Evolutionary conservation across 2,797 vertebrate genomes (phyloP).

Genomic region (Melanotaenia trifasciata): DNA sequence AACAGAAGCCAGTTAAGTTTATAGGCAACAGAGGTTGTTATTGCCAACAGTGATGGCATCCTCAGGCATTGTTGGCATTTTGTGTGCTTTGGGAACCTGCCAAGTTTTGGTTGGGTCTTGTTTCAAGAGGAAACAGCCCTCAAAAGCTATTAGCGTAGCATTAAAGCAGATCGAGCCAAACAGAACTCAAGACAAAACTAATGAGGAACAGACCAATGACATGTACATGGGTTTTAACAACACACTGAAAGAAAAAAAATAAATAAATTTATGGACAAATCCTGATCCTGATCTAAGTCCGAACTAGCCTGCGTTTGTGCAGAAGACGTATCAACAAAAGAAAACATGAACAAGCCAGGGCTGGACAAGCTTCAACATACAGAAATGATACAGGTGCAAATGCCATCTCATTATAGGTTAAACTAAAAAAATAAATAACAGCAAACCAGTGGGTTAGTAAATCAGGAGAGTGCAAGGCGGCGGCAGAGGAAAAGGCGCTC

Average conservation of each 20-base stretch:
- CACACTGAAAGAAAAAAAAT: slow-evolving; percentile 37
- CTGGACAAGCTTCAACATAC: slow-evolving; percentile 77
- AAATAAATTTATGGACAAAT: slow-evolving; percentile 41
- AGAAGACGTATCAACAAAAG: slow-evolving; percentile 26
- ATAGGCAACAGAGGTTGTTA: background rate
- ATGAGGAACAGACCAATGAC: slow-evolving; percentile 32
- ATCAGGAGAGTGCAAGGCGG: slow-evolving; percentile 40
- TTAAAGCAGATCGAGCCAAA: slow-evolving; percentile 21
- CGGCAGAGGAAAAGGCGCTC: slow-evolving; percentile 30
- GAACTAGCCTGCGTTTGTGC: slow-evolving; percentile 28
- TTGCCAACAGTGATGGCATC: background rate
- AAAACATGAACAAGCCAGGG: slow-evolving; percentile 7
- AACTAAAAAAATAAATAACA: slow-evolving; percentile 29
- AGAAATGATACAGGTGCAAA: slow-evolving; percentile 73
- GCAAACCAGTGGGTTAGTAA: slow-evolving; percentile 75
- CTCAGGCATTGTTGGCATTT: background rate
- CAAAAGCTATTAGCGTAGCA: slow-evolving; percentile 2
- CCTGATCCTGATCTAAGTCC: slow-evolving; percentile 21
- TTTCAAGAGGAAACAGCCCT: background rate
- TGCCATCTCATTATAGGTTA: slow-evolving; percentile 64
- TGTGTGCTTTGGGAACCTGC: background rate
- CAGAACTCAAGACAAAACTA: slow-evolving; percentile 12
- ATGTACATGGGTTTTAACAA: slow-evolving; percentile 29
- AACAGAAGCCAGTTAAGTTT: background rate
- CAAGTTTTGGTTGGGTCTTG: background rate